Evolutionary conservation across 35 echinoderm and acorn worm species (phyloP), one percentile per base, ranked within the genome.

Genomic region (Nesometra sesokonis): DNA sequence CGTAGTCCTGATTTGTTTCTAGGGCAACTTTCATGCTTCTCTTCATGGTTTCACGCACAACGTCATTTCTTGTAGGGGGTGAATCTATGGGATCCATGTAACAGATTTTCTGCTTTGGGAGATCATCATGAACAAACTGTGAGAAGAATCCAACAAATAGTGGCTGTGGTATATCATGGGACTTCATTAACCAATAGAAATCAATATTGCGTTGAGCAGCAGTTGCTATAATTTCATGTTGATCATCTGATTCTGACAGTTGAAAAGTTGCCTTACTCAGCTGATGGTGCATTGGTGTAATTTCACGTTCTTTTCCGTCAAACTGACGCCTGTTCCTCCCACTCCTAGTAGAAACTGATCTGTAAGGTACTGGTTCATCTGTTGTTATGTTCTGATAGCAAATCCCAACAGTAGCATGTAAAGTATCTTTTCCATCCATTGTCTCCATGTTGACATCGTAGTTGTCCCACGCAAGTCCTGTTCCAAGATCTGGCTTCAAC

Each of bases 331-430:
- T 82, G 87, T 84, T 89, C 33, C 87, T 83, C 39, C 87, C 80
- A 88, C 35, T 47, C 11, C 23, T 67, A 11, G 9, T 17, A 40
- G 13, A 47, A 23, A 77, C 33, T 40, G 35, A 27, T 87, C 13
- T 23, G 76, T 29, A 83, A 77, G n/a, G 36, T 17, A 11, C 33
- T 33, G 32, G 35, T 46, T 35, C 35, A 32, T 27, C 31, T 32
- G 81, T 82, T 32, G 39, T 76, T 31, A 31, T 34, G n/a, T 89
- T 95, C 38, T 95, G 93, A 34, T 95, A 95, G 27, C 86, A 89
- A 34, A 91, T 91, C 0, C 93, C 90, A 80, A 95, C 93, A 13
- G 93, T 94, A 13, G 82, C 89, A 87, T 95, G 93, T 13, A 95
- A 38, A 11, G 89, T 95, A 30, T 89, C 83, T 57, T 89, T 91